Evolutionary conservation across 1,140 invertebrate genomes (phyloP), one percentile per base, ranked within the genome.

Genomic region (Mizuhopecten yessoensis): DNA sequence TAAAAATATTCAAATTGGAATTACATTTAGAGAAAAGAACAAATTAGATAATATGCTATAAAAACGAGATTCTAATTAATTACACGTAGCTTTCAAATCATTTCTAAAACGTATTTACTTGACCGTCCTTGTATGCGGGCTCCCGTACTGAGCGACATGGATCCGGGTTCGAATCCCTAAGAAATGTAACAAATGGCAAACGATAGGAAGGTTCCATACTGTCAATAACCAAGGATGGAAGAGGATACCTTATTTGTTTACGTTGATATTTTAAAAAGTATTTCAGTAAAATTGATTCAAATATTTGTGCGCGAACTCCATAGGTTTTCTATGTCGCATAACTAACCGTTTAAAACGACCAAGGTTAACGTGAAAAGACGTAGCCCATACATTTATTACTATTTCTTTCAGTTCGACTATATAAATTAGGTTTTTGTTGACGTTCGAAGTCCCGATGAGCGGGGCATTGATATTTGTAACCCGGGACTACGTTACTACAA

Each of bases 401-500:
- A 3, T 75, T 75, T 75, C 57, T 75, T 75, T 75, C 42, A 75
- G 57, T 9, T 29, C n/a, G 57, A 75, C 23, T 75, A 75, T n/a
- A 75, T 75, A 75, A 75, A 75, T 75, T 75, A 75, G n/a, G 57
- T 75, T 75, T 75, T 75, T 29, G 57, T 75, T 75, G 57, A 75
- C 57, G 57, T 75, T 29, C 57, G 57, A 75, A 75, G 29, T 75
- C 23, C 23, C 57, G 57, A 75, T 75, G 57, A 75, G 17, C 57
- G 5, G 57, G 0, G 23, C n/a, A 75, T 75, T 75, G 57, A 75
- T 75, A 75, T 0, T 7, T 29, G n/a, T n/a, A 29, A 29, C 23
- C 17, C 42, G 57, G 57, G 57, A 29, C 45, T 75, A 75, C 57
- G 57, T 75, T 29, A n/a, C 57, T n/a, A 75, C 11, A 29, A 29